These are phyloP conservation scores for Perodicticus potto DNA, from an alignment of 2,797 vertebrate genomes.

Conservation along the genomic window DNA sequence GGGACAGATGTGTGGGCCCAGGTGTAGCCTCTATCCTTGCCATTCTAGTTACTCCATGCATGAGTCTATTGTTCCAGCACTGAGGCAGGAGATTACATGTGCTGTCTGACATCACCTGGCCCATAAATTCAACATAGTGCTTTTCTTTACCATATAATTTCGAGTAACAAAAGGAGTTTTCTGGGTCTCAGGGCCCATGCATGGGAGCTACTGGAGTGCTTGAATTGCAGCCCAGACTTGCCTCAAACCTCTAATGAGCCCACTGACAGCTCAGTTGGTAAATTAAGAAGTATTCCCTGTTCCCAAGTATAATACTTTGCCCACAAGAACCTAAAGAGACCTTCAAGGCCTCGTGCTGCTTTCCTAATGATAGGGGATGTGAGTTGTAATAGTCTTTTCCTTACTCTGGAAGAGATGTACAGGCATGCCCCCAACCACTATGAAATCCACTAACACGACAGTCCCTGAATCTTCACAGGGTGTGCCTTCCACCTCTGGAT, in stretches of 20 bases:
- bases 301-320: not conserved
- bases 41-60: not conserved
- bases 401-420: not conserved
- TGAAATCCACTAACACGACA: not conserved
- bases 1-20: not conserved
- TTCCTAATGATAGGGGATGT: not conserved
- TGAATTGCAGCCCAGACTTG: not conserved
- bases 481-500: not conserved
- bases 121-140: not conserved
- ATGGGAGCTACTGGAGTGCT: not conserved
- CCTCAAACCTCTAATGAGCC: not conserved
- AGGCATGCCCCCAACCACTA: not conserved
- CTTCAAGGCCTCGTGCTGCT: not conserved
- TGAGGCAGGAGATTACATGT: not conserved
- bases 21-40: not conserved
- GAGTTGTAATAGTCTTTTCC: not conserved
- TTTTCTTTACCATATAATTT: not conserved
- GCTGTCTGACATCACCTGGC: not conserved
- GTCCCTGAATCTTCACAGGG: not conserved
- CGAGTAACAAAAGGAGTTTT: not conserved
- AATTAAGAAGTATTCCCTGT: not conserved
- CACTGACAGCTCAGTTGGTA: not conserved
- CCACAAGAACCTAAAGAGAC: not conserved
- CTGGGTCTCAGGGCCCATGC: too few relatives aligned
- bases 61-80: not conserved